phyloP scores from a whole-genome alignment of 2,113 vertebrate genomes.

The Nibea albiflora region DNA sequence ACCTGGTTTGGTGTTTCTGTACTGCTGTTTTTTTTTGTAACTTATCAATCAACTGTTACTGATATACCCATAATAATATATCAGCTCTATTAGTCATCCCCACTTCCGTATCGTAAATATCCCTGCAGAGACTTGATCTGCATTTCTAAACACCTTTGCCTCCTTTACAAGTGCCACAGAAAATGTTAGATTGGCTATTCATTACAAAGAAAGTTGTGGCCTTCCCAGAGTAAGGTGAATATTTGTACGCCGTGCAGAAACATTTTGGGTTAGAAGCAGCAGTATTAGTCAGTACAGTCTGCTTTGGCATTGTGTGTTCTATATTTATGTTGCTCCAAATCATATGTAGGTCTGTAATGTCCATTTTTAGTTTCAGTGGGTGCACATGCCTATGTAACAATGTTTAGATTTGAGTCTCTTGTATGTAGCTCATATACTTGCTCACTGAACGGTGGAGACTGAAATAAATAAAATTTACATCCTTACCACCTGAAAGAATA shows the following conservation, averaged over 20 bases:
- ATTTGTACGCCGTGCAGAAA: constrained; percentile 1
- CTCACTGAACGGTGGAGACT: neutral
- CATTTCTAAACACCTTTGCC: neutral
- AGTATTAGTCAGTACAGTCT: constrained; percentile 7
- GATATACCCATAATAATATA: neutral
- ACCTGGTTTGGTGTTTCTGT: neutral
- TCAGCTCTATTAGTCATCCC: neutral
- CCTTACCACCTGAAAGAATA: neutral
- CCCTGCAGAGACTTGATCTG: neutral
- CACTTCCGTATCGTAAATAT: neutral
- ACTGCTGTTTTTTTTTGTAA: neutral
- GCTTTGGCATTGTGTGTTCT: neutral
- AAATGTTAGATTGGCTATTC: neutral
- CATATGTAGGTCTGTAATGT: constrained; percentile 5
- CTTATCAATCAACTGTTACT: fast-evolving
- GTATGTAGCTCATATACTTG: neutral
- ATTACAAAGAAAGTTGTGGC: neutral
- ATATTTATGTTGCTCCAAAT: constrained; percentile 23
- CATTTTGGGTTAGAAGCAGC: neutral
- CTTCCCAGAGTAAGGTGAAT: neutral
- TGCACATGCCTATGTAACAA: neutral
- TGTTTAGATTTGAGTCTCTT: neutral
- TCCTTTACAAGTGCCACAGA: neutral
- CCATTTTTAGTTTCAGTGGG: neutral
- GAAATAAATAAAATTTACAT: neutral